Base-by-base conservation (phyloP, 2,888 invertebrate genomes). In the Amitus sp. region DNA sequence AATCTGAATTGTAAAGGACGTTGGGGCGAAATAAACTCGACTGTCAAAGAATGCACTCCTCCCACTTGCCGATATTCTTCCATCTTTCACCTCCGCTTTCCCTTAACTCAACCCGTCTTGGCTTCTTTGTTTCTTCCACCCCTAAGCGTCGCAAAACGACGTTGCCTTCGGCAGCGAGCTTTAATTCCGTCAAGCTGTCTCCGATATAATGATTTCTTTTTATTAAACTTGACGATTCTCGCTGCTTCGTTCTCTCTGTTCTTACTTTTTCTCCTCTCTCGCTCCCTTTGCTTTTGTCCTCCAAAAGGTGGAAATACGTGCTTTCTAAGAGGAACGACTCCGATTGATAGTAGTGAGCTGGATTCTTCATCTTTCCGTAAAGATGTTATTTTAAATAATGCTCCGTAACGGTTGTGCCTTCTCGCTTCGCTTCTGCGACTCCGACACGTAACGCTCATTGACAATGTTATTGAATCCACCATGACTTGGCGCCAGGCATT, bases 141-240 rank as follows among this genome's bases (percentile, higher is more conserved):
- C 33, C 39, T 27, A 15, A 17, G n/a, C 23, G 42, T 30, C 40
- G 40, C 18, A 28, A 30, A 55, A 55, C 51, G 51, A 51, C 53
- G 49, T 27, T 17, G 42, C 47, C 33, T 28, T 37, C 37, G 28
- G 12, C 56, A 46, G 15, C 12, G 53, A 53, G 48, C 58, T 62
- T 63, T 60, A 71, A 69, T 71, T 70, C 62, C 55, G 53, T 61
- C 51, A 47, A 59, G 56, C 55, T 54, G 56, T 55, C 43, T 47
- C 19, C 46, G 43, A 46, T 62, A 60, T 65, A 68, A 68, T 61
- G 62, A 68, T 68, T 67, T 63, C 63, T 67, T 66, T 66, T 68
- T 67, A 62, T 43, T 2, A 39, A 40, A 45, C 52, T 53, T 45
- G 10, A 39, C 49, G 51, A 46, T 59, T 50, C 28, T n/a, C 19